Conservation (phyloP, 2,888 invertebrate species). For the Achlya flavicornis region DNA sequence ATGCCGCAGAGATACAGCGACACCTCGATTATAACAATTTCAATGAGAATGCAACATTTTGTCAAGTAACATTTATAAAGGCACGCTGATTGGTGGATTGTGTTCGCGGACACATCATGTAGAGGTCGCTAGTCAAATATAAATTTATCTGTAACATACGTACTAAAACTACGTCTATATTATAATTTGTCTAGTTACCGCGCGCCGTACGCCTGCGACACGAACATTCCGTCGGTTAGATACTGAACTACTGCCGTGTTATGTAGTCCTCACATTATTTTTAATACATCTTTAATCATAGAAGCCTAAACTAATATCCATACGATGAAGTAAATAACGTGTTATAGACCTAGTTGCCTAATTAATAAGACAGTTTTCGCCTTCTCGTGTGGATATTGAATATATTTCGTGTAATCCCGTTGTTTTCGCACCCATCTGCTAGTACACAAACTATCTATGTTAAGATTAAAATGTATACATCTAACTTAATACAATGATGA, state of each 20-base stretch:
- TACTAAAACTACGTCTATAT: background rate
- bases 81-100: background rate
- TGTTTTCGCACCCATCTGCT: background rate
- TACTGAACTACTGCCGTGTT: background rate
- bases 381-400: background rate
- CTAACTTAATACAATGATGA: constrained; percentile 11
- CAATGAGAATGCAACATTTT: background rate
- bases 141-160: background rate
- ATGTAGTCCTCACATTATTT: background rate
- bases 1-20: background rate
- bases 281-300: background rate
- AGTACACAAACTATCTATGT: background rate
- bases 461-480: constrained; percentile 8
- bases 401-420: background rate
- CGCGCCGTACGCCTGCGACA: background rate
- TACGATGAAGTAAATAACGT: background rate
- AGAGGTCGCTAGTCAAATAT: background rate
- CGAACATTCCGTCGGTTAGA: background rate
- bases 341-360: background rate
- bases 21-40: background rate
- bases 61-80: background rate
- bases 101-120: background rate
- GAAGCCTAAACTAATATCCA: background rate
- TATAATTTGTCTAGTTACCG: background rate
- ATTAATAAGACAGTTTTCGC: background rate